These are phyloP conservation scores for Cataglyphis rosenhaueri DNA, from an alignment of 2,888 invertebrate genomes.

Conservation along the genomic window DNA sequence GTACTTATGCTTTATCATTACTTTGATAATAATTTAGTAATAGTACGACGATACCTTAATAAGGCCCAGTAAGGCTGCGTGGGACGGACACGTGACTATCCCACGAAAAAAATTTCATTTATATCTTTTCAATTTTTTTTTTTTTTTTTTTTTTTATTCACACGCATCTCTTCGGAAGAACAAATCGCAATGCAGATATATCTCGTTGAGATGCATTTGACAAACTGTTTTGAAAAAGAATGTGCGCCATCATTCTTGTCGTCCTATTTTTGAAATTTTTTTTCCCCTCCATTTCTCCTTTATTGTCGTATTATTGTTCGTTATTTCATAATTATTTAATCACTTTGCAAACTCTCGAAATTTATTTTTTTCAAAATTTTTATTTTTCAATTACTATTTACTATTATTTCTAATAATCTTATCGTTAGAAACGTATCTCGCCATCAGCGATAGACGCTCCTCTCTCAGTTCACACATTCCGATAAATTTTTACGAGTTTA, in stretches of 20 bases:
- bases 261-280: constrained; percentile 39
- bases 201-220: constrained; percentile 23
- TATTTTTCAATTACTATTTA: not conserved
- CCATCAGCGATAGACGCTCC: not conserved
- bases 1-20: constrained; percentile 77
- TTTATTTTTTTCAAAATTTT: not conserved
- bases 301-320: constrained; percentile 75
- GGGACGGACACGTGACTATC: constrained; percentile 80
- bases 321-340: constrained; percentile 59
- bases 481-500: constrained; percentile 9
- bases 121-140: constrained; percentile 2
- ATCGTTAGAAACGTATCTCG: not conserved
- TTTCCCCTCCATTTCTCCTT: constrained; percentile 56
- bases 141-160: constrained; percentile 5
- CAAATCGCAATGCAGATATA: constrained; percentile 10
- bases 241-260: constrained; percentile 11
- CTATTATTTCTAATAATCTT: constrained; percentile 1
- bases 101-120: constrained; percentile 76
- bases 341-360: not conserved
- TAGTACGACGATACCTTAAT: constrained; percentile 85
- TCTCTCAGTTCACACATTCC: not conserved
- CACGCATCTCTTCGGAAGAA: constrained; percentile 29
- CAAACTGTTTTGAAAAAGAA: constrained; percentile 23
- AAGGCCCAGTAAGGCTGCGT: constrained; percentile 86
- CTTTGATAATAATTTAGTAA: constrained; percentile 81